Conservation (phyloP, 1,140 invertebrate species). For the Philotrypesis tridentata region DNA sequence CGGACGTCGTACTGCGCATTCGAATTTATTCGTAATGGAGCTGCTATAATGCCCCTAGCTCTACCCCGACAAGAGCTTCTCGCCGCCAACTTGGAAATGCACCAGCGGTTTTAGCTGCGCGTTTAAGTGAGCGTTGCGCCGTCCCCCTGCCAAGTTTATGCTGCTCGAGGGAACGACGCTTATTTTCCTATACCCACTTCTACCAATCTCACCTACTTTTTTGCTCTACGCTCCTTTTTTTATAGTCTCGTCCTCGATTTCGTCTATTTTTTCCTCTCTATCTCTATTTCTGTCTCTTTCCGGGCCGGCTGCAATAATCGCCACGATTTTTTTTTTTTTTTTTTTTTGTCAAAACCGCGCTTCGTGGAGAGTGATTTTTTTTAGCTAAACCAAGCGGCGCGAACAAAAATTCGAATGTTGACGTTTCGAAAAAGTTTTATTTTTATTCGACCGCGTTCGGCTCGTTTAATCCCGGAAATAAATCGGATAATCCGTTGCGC, state of each 20-base stretch:
- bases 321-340: background rate
- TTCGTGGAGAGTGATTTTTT: background rate
- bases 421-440: background rate
- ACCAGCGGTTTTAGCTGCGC: background rate
- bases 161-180: background rate
- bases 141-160: background rate
- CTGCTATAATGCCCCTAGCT: background rate
- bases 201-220: background rate
- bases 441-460: background rate
- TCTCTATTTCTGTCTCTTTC: no score
- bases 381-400: background rate
- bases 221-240: background rate
- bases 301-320: background rate
- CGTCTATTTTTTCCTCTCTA: no score
- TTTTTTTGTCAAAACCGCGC: no score
- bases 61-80: background rate
- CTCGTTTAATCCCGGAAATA: background rate
- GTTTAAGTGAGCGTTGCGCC: background rate
- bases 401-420: background rate
- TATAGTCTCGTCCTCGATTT: no score
- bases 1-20: background rate
- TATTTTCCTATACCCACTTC: background rate
- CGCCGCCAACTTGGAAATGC: no score
- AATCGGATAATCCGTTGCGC: background rate
- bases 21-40: background rate